A percentile compares a stretch with the other conserved stretches of the same genome.
phyloP scores from a whole-genome alignment of 2,888 invertebrate genomes.

The Cryptocheilus praepositus region DNA sequence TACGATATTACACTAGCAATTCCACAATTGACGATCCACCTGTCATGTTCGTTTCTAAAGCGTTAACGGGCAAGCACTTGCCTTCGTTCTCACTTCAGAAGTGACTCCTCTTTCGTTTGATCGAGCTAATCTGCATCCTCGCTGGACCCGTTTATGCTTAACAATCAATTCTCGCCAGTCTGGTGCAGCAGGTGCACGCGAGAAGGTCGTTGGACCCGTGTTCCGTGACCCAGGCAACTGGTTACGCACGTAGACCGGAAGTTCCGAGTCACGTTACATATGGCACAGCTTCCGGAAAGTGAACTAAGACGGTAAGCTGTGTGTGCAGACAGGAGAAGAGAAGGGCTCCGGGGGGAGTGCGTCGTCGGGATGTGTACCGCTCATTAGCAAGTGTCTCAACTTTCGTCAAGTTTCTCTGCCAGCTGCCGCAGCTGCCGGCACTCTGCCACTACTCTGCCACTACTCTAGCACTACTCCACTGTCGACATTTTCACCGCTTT shows the following conservation, averaged over 20 bases:
- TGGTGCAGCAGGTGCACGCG: constrained; percentile 10
- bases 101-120: not conserved
- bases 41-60: too few species aligned
- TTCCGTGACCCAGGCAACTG: constrained; percentile 34
- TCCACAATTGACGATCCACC: too few species aligned
- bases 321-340: not conserved
- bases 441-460: not conserved
- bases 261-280: constrained; percentile 43
- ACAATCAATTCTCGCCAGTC: too few species aligned
- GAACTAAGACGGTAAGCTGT: constrained; percentile 34
- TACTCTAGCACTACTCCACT: constrained; percentile 10
- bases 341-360: constrained; percentile 24
- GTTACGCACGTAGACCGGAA: constrained; percentile 51
- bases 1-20: too few species aligned
- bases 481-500: constrained; percentile 21
- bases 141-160: not conserved
- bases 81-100: too few species aligned
- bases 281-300: constrained; percentile 43
- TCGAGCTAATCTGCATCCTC: constrained; percentile 1
- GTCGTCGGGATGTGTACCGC: constrained; percentile 58
- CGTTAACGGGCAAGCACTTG: too few species aligned
- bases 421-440: constrained; percentile 9
- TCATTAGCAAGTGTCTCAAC: constrained; percentile 70
- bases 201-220: constrained; percentile 10
- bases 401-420: constrained; percentile 61